A percentile compares a stretch with the other conserved stretches of the same genome.
Evolutionary conservation across 2,888 invertebrate species (phyloP).

Genomic region (Meloe dianella): DNA sequence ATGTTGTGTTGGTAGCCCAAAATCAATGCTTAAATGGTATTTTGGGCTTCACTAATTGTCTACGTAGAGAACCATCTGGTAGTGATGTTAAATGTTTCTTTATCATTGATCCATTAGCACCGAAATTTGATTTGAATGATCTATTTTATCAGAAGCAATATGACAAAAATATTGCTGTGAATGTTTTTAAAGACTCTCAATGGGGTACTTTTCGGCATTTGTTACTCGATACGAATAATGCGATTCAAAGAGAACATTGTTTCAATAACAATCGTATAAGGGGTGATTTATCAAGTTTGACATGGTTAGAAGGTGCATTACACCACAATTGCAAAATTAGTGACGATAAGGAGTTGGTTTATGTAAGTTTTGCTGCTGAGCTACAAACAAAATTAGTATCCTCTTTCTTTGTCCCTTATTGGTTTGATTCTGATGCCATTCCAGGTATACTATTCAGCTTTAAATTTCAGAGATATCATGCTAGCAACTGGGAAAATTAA

Average conservation of each 20-base stretch:
- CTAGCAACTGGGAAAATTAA: constrained; percentile 88
- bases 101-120: constrained; percentile 66
- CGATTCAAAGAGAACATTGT: constrained; percentile 67
- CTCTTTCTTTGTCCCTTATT: no score
- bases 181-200: constrained; percentile 69
- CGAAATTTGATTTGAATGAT: constrained; percentile 66
- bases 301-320: constrained; percentile 77
- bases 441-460: constrained; percentile 69
- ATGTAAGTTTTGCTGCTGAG: no score
- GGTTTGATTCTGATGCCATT: no score
- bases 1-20: constrained; percentile 68
- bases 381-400: no score
- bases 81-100: constrained; percentile 60
- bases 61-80: constrained; percentile 67
- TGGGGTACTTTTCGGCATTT: constrained; percentile 81
- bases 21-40: constrained; percentile 78
- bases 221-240: constrained; percentile 63
- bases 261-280: constrained; percentile 78
- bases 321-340: neutral
- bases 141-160: constrained; percentile 70
- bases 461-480: constrained; percentile 97
- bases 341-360: constrained; percentile 31
- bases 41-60: constrained; percentile 68
- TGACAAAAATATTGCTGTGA: constrained; percentile 77
- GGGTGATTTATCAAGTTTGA: constrained; percentile 85